Evolutionary conservation across 2,113 vertebrate species (phyloP).

Genomic region (Blennius ocellaris): DNA sequence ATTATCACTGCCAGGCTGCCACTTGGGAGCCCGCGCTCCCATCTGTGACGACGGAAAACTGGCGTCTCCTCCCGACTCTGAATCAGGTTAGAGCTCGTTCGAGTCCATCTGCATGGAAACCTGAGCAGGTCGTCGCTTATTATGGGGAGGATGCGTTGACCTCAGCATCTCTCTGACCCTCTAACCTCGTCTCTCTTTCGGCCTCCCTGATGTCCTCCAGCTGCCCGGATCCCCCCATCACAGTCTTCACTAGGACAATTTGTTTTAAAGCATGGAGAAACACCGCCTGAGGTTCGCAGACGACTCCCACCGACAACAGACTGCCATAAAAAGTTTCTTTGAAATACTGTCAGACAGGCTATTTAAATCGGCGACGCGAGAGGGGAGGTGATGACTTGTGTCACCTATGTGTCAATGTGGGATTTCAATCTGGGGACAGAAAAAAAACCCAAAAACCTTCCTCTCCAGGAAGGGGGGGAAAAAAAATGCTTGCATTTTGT

Average conservation of each 20-base stretch:
- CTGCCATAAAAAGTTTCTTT: slow-evolving; percentile 4
- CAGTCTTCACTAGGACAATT: slow-evolving; percentile 28
- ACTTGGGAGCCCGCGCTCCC: slow-evolving; percentile 34
- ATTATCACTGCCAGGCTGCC: slow-evolving; percentile 4
- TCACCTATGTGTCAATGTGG: neutral
- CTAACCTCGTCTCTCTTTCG: slow-evolving; percentile 22
- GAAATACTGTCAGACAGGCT: slow-evolving; percentile 3
- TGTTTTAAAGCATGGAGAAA: slow-evolving; percentile 8
- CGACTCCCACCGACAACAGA: slow-evolving; percentile 16
- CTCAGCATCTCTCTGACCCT: slow-evolving; percentile 48
- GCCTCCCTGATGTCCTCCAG: slow-evolving; percentile 50
- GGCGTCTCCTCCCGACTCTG: slow-evolving; percentile 13
- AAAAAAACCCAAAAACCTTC: neutral
- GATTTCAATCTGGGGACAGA: slow-evolving; percentile 1
- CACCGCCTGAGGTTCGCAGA: slow-evolving; percentile 20
- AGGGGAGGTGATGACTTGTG: neutral
- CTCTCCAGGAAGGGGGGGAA: neutral
- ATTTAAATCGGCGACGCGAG: slow-evolving; percentile 25
- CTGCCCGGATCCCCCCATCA: slow-evolving; percentile 29
- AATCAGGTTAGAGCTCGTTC: slow-evolving; percentile 51
- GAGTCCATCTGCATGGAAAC: slow-evolving; percentile 67
- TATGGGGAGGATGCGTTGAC: neutral
- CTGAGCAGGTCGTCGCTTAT: slow-evolving; percentile 35
- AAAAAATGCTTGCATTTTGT: no score
- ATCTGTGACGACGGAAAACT: slow-evolving; percentile 48